Evolutionary conservation across 2,797 vertebrate genomes (phyloP).

Genomic region (Choloepus didactylus): DNA sequence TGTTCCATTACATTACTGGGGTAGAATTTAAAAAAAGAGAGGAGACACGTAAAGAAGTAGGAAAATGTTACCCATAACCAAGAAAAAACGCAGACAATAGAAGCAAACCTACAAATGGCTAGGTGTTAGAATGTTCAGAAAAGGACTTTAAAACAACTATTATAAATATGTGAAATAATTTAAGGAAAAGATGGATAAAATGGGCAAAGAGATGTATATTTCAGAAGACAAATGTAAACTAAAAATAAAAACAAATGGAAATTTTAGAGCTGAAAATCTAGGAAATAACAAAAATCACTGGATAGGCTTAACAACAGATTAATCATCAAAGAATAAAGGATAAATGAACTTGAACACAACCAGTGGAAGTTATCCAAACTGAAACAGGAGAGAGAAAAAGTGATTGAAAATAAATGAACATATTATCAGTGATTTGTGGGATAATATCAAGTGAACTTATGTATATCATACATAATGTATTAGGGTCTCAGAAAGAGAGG

Average conservation of each 20-base stretch:
- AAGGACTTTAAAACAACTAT: not conserved
- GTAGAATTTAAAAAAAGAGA: not conserved
- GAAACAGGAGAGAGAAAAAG: too few species aligned
- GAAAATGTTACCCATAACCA: not conserved
- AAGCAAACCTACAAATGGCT: not conserved
- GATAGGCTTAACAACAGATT: not conserved
- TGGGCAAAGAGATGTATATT: not conserved
- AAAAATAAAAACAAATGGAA: not conserved
- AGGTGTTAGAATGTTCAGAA: not conserved
- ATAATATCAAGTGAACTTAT: too few species aligned
- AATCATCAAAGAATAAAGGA: not conserved
- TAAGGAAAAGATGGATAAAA: not conserved
- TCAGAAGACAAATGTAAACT: not conserved
- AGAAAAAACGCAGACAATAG: not conserved
- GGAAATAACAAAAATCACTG: not conserved
- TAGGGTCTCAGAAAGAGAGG: too few species aligned
- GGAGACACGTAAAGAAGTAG: not conserved
- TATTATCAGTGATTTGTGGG: too few species aligned
- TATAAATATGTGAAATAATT: not conserved
- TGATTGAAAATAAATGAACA: too few species aligned
- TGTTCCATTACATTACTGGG: not conserved
- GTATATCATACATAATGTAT: too few species aligned
- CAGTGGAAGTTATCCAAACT: too few species aligned
- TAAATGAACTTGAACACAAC: not conserved
- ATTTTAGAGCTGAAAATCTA: constrained; percentile 24